Percentiles rank a stretch among this genome's conserved stretches.
phyloP scores from a whole-genome alignment of 2,888 invertebrate genomes.

The Onchidella celtica region DNA sequence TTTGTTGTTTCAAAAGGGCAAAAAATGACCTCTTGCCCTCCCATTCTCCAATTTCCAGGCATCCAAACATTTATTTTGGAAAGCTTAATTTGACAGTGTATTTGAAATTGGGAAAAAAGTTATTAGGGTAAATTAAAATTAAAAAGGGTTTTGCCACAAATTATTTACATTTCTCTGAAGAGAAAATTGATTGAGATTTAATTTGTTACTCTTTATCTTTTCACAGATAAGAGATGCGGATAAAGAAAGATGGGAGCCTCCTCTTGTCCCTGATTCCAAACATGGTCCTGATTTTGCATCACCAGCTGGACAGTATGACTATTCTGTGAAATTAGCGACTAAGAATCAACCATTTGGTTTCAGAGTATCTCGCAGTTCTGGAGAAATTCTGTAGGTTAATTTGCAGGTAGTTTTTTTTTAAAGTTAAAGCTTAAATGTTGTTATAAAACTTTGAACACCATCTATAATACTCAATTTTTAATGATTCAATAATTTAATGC shows the following conservation, averaged over 20 bases:
- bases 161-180: too few species aligned
- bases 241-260: slow-evolving; percentile 5
- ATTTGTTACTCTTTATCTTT: background rate
- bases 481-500: background rate
- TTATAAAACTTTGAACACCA: too few species aligned
- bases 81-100: too few species aligned
- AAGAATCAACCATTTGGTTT: background rate
- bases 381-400: background rate
- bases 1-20: too few species aligned
- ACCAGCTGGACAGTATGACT: background rate
- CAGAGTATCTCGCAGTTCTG: background rate
- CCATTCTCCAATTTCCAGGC: too few species aligned
- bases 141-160: too few species aligned
- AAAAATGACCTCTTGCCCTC: too few species aligned
- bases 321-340: background rate
- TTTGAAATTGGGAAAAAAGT: too few species aligned
- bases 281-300: background rate
- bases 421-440: too few species aligned
- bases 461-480: too few species aligned
- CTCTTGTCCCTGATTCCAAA: background rate
- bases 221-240: slow-evolving; percentile 20
- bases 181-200: background rate
- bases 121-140: too few species aligned
- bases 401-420: background rate
- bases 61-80: too few species aligned